Percentiles rank a stretch among this genome's conserved stretches.
These are phyloP conservation scores for Alces alces DNA, from an alignment of 2,113 vertebrate species.

Conservation along the genomic window DNA sequence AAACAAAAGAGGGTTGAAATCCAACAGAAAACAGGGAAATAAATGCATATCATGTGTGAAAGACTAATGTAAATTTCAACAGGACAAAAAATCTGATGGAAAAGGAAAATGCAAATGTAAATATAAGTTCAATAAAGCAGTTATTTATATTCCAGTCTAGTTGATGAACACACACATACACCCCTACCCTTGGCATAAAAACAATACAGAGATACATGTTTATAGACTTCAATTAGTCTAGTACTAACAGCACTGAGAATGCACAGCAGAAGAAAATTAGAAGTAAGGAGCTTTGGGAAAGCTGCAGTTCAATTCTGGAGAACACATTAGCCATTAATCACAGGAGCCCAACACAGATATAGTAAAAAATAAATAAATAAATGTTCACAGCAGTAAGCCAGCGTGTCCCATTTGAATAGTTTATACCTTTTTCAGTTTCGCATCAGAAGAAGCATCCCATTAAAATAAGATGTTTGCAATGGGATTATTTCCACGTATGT, in stretches of 20 bases:
- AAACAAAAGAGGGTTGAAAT: neutral
- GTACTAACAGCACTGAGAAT: neutral
- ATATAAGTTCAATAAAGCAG: neutral
- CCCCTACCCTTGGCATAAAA: neutral
- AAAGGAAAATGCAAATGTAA: neutral
- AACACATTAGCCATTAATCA: neutral
- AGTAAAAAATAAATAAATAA: neutral
- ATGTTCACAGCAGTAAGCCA: neutral
- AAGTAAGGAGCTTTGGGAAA: neutral
- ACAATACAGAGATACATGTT: neutral
- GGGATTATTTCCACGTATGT: neutral
- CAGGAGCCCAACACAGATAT: neutral
- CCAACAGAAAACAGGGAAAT: slow-evolving; percentile 2
- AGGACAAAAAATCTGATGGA: neutral
- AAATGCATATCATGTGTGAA: neutral
- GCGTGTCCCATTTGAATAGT: neutral
- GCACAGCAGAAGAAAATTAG: neutral
- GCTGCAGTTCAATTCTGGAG: neutral
- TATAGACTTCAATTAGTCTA: neutral
- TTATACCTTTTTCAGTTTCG: neutral
- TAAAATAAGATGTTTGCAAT: neutral
- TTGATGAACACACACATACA: neutral
- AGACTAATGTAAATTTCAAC: neutral
- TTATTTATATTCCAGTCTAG: neutral
- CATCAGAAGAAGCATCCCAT: neutral